phyloP scores from a whole-genome alignment of 2,888 invertebrate species.

The Dryococelus australis region DNA sequence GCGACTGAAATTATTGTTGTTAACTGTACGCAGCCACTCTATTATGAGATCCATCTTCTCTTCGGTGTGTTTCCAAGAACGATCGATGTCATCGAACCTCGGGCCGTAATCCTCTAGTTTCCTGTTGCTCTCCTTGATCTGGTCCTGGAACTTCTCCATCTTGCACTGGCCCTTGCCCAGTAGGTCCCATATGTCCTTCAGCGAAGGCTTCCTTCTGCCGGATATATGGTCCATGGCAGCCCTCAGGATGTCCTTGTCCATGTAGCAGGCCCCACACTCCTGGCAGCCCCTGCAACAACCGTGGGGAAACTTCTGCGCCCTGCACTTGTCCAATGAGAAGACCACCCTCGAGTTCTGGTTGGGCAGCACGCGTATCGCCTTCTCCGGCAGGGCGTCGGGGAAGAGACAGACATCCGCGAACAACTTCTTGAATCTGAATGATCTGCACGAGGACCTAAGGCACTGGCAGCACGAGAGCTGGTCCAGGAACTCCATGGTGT shows the following conservation, averaged over 20 bases:
- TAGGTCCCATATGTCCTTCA: constrained; percentile 49
- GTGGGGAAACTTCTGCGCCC: constrained; percentile 37
- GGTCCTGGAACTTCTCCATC: not conserved
- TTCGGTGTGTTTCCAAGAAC: constrained; percentile 16
- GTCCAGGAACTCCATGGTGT: constrained; percentile 51
- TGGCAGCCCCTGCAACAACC: constrained; percentile 40
- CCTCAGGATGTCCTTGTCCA: constrained; percentile 70
- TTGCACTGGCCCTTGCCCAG: not conserved
- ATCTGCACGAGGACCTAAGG: constrained; percentile 53
- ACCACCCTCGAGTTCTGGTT: constrained; percentile 61
- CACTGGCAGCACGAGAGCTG: constrained; percentile 49
- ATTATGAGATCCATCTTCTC: constrained; percentile 18
- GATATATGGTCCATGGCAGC: constrained; percentile 61
- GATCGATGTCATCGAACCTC: constrained; percentile 38
- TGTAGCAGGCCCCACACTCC: constrained; percentile 50
- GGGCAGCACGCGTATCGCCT: constrained; percentile 71
- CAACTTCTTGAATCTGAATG: not conserved
- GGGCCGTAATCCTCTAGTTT: constrained; percentile 59
- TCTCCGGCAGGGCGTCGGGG: constrained; percentile 69
- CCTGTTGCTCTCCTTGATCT: constrained; percentile 56
- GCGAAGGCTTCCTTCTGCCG: constrained; percentile 56
- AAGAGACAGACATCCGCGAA: constrained; percentile 68
- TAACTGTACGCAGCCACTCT: not conserved
- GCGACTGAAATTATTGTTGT: not conserved
- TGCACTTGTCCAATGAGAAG: constrained; percentile 44